Conservation (phyloP, 2,888 invertebrate species). For the Pocota personata region DNA sequence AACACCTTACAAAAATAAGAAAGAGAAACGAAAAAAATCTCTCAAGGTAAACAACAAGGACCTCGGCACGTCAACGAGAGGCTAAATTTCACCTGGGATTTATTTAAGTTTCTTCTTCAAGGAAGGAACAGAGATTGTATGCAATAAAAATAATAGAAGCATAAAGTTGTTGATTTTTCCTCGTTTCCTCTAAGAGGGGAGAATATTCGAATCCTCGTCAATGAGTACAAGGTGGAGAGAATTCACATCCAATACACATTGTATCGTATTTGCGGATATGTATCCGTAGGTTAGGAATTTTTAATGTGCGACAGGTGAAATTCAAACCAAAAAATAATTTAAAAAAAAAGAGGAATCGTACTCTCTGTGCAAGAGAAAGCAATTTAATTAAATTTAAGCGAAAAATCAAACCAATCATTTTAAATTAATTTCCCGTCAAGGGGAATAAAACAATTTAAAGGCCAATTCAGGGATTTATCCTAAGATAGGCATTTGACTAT, state of each 20-base stretch:
- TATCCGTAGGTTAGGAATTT: constrained; percentile 20
- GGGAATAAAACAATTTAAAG: not conserved
- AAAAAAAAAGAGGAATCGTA: not conserved
- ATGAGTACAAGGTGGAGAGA: not conserved
- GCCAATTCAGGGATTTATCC: not conserved
- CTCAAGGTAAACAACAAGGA: constrained; percentile 64
- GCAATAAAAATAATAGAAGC: constrained; percentile 69
- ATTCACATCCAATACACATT: not conserved
- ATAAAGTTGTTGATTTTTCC: constrained; percentile 57
- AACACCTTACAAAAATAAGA: constrained; percentile 34
- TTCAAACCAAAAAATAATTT: constrained; percentile 16
- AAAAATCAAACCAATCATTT: constrained; percentile 54
- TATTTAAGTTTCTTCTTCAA: constrained; percentile 59
- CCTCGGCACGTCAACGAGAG: constrained; percentile 52
- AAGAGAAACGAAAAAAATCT: constrained; percentile 43
- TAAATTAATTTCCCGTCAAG: constrained; percentile 42
- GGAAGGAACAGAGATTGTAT: constrained; percentile 49
- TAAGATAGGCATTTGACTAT: not conserved
- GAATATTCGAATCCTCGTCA: constrained; percentile 54
- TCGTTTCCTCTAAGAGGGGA: constrained; percentile 9
- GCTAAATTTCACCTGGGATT: constrained; percentile 70
- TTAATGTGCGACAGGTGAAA: constrained; percentile 48
- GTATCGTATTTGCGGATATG: not conserved
- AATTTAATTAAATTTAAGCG: constrained; percentile 57
- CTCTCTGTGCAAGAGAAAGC: constrained; percentile 15